Evolutionary conservation across 2,888 invertebrate genomes (phyloP), one percentile per base, ranked within the genome.

Genomic region (Lasioglossum morio): DNA sequence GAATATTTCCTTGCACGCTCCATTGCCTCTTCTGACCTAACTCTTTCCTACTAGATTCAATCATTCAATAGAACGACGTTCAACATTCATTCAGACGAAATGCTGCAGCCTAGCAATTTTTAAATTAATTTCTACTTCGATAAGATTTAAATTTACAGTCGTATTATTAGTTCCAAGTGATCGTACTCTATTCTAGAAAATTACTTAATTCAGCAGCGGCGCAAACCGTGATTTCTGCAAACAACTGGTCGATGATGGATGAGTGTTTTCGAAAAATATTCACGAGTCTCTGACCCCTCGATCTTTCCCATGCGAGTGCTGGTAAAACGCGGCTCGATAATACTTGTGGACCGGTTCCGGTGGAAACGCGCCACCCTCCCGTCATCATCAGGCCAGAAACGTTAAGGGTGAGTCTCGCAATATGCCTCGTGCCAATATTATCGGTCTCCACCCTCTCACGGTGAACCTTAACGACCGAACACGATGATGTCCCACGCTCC

Each of bases 401-500:
- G 90, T 87, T 82, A 81, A 83, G 87, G 79, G 73, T 69, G 87
- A 73, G 14, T 80, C 48, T 82, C 16, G 91, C 94, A 94, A 94
- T 94, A 94, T 94, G 94, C 92, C 94, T 91, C 94, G 94, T 94
- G 95, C 94, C 94, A 94, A 93, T 92, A 93, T 93, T 92, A 93
- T 91, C 94, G 90, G 89, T 76, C 86, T 84, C 81, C 90, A 89
- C 88, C 90, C 90, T 85, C 79, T 87, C 37, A 53, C 84, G 84
- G 89, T 37, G 81, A 82, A 82, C 83, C 84, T 87, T 91, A 91
- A 91, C 89, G 91, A 91, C 76, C 83, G 66, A 60, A 46, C 82
- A 83, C 83, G 86, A 87, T 84, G 85, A 87, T 88, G 90, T 93
- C 93, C 93, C 94, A 94, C 94, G 93, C 93, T 93, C 80, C 82